These are phyloP conservation scores for Drosophila sturtevanti DNA, from an alignment of 1,140 invertebrate genomes.

Conservation along the genomic window DNA sequence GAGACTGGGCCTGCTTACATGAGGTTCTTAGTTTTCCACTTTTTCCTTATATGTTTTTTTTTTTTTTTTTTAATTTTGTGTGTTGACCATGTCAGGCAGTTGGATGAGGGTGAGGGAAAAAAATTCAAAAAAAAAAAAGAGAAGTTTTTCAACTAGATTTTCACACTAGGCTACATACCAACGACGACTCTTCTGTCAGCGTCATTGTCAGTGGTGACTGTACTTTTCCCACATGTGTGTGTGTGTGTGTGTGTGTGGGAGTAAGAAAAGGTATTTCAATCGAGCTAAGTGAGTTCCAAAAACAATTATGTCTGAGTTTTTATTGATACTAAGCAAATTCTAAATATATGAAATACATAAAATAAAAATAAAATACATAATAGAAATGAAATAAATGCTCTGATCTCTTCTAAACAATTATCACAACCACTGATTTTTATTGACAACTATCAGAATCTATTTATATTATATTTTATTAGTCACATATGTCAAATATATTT, in stretches of 20 bases:
- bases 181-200: not conserved
- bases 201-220: not conserved
- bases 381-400: too few species aligned
- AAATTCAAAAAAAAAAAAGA: not conserved
- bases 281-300: not conserved
- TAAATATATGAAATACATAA: too few species aligned
- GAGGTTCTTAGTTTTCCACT: too few species aligned
- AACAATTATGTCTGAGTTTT: too few species aligned
- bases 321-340: too few species aligned
- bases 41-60: constrained; percentile 21
- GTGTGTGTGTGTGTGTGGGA: not conserved
- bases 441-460: too few species aligned
- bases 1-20: too few species aligned
- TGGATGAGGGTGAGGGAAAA: not conserved
- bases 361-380: too few species aligned
- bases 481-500: too few species aligned
- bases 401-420: too few species aligned
- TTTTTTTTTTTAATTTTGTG: constrained; percentile 3
- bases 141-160: not conserved
- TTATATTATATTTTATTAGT: too few species aligned
- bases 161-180: not conserved
- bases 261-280: not conserved
- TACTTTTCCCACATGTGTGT: not conserved
- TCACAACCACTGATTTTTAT: too few species aligned
- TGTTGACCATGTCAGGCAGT: constrained; percentile 1